These are phyloP conservation scores for Telenomus remus DNA, from an alignment of 1,140 invertebrate species.

Conservation along the genomic window DNA sequence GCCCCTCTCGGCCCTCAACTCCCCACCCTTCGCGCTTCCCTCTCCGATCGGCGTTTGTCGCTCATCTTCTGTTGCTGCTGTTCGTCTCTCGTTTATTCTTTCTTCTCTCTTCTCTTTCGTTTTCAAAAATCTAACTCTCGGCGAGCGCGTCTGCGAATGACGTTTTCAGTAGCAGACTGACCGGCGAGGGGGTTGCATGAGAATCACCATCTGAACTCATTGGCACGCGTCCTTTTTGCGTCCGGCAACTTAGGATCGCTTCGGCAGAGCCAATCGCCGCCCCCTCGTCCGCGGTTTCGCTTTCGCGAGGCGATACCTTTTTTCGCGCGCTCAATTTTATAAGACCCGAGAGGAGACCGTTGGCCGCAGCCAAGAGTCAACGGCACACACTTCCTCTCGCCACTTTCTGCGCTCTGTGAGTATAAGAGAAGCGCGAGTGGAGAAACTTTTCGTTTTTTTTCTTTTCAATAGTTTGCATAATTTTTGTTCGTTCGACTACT, in stretches of 20 bases:
- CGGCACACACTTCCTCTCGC: constrained; percentile 37
- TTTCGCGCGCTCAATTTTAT: not conserved
- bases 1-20: constrained; percentile 1
- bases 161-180: constrained; percentile 51
- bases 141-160: constrained; percentile 47
- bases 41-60: not conserved
- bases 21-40: not conserved
- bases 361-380: constrained; percentile 36
- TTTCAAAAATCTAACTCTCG: constrained; percentile 48
- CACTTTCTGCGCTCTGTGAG: constrained; percentile 32
- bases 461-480: no score
- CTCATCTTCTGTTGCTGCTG: constrained; percentile 1
- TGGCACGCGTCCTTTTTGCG: constrained; percentile 21
- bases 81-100: not conserved
- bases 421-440: constrained; percentile 8
- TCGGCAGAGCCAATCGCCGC: not conserved
- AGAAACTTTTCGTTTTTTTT: no score
- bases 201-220: constrained; percentile 35
- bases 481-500: not conserved
- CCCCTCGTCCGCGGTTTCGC: not conserved
- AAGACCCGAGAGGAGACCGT: constrained; percentile 6
- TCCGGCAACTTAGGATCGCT: not conserved
- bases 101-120: constrained; percentile 30
- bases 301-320: no score
- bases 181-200: constrained; percentile 50